Percentiles rank a stretch among this genome's conserved stretches.
phyloP scores from a whole-genome alignment of 1,140 invertebrate species.

The Uloborus diversus region DNA sequence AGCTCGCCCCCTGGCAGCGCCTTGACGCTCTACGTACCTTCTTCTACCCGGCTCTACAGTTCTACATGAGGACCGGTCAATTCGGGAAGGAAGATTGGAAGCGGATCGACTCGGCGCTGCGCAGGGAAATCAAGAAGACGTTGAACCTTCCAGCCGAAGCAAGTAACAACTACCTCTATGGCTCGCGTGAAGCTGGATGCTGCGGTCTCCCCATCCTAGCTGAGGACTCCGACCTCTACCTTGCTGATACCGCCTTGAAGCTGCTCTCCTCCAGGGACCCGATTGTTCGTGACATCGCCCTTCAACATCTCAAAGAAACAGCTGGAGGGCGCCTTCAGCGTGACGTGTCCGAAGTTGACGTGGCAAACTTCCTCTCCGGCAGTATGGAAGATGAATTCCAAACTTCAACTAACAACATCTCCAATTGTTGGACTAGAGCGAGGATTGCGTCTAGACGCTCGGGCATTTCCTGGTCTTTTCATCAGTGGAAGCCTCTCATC shows the following conservation, averaged over 20 bases:
- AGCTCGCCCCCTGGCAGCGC: not conserved
- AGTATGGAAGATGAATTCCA: not conserved
- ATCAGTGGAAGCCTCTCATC: not conserved
- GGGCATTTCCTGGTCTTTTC: not conserved
- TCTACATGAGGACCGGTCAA: not conserved
- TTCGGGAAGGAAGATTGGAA: not conserved
- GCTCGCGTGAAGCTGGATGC: not conserved
- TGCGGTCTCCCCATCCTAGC: not conserved
- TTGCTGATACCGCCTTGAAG: not conserved
- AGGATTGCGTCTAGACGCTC: not conserved
- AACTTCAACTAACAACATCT: not conserved
- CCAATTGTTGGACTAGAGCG: not conserved
- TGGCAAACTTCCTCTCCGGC: not conserved
- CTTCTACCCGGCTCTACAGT: not conserved
- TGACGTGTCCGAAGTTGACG: not conserved
- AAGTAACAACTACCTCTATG: not conserved
- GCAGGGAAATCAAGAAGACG: not conserved
- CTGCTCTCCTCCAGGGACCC: not conserved
- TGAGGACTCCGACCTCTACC: not conserved
- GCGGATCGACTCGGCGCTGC: not conserved
- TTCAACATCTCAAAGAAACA: not conserved
- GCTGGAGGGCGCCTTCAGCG: not conserved
- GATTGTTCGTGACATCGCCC: fast-evolving
- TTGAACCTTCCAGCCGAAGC: not conserved
- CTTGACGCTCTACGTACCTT: too few species aligned